Evolutionary conservation across 2,888 invertebrate species (phyloP), one percentile per base, ranked within the genome.

Genomic region (Oscheius sp.): DNA sequence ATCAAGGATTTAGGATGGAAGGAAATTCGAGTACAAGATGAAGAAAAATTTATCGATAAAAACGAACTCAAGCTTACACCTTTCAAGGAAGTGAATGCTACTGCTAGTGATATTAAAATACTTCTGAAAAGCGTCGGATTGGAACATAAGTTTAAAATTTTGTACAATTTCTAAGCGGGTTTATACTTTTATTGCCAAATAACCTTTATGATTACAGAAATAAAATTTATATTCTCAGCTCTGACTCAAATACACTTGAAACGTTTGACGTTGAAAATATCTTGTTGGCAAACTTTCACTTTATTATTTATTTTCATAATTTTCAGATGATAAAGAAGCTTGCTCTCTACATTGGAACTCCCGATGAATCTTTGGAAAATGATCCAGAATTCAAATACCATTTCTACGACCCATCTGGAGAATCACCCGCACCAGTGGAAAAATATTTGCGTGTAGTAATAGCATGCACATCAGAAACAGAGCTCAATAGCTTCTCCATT

Each of bases 1-100:
- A 27, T 66, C 6, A 39, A 45, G 17, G 8, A 39, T n/a, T 25
- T 37, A 27, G 39, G 37, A 31, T 66, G 66, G 66, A 20, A 55
- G 34, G 45, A 57, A n/a, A 53, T 66, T 20, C 39, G 46, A n/a
- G 27, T 66, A 1, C 8, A 20, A 4, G 27, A 33, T 17, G 57
- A 25, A 66, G 66, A 66, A 15, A 25, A 53, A 25, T n/a, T 48
- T 17, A n/a, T n/a, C 17, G 29, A n/a, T 3, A 29, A 39, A 10
- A 31, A 31, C 4, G 46, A 66, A 1, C 15, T 37, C 12, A 66
- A 66, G 25, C 39, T 66, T 31, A 10, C 8, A 1, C 10, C 45
- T 6, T 55, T 66, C 17, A 23, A 25, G 15, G 65, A 52, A 25
- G 37, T 65, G 1, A 23, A 29, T 17, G 15, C 39, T 6, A 25